Evolutionary conservation across 2,797 vertebrate genomes (phyloP).

Genomic region (Sternotherus odoratus): DNA sequence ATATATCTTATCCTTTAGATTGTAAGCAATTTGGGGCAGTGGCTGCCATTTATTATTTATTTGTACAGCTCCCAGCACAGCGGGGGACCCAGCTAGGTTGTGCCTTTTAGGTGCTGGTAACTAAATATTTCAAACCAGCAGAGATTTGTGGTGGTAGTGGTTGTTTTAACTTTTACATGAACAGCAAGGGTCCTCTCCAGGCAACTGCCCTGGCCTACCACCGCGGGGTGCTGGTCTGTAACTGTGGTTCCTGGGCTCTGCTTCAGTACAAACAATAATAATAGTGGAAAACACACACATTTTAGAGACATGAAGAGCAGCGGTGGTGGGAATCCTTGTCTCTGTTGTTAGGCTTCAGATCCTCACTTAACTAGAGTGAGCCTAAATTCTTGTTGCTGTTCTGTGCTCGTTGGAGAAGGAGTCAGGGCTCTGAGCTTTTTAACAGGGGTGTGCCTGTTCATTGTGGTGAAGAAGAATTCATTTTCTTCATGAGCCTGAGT

Average conservation of each 20-base stretch:
- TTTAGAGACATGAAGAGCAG: not conserved
- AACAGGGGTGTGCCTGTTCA: not conserved
- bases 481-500: not conserved
- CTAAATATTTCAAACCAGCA: not conserved
- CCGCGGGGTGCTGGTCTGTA: not conserved
- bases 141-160: accelerated
- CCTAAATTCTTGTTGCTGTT: not conserved
- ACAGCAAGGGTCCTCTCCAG: not conserved
- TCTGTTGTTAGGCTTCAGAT: not conserved
- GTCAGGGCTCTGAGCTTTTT: not conserved
- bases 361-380: not conserved
- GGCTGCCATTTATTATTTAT: not conserved
- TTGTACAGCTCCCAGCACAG: not conserved
- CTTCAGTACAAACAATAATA: not conserved
- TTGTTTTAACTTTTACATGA: not conserved
- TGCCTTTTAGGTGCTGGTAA: not conserved
- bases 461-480: not conserved
- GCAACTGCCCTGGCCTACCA: not conserved
- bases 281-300: not conserved
- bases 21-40: too few species aligned
- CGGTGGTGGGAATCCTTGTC: not conserved
- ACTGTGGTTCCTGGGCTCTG: not conserved
- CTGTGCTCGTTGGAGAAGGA: not conserved
- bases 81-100: not conserved
- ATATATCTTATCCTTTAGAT: not conserved